These are phyloP conservation scores for Pseudochromis fuscus DNA, from an alignment of 2,797 vertebrate genomes.

Conservation along the genomic window DNA sequence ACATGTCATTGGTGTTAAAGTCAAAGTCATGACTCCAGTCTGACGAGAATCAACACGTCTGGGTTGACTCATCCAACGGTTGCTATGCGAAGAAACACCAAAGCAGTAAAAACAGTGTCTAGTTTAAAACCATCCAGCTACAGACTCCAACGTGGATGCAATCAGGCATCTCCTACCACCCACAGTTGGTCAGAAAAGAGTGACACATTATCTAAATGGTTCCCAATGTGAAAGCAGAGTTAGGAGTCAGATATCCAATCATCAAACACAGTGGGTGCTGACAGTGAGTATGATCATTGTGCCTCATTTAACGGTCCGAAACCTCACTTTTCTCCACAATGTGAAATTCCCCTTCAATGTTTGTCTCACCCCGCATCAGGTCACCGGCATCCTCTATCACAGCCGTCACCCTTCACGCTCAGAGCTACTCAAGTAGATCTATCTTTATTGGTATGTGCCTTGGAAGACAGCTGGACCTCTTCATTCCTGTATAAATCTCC, in stretches of 20 bases:
- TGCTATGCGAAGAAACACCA: neutral
- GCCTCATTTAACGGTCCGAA: slow-evolving; percentile 19
- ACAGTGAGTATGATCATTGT: neutral
- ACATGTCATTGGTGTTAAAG: neutral
- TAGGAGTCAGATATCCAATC: slow-evolving; percentile 16
- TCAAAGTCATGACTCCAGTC: neutral
- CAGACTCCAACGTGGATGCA: slow-evolving; percentile 17
- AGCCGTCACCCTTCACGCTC: slow-evolving; percentile 44
- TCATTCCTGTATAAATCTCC: slow-evolving; percentile 82
- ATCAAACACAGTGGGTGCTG: slow-evolving; percentile 26
- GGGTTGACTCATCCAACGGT: neutral
- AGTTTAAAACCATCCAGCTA: neutral
- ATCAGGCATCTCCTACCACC: slow-evolving; percentile 19
- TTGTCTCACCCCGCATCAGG: slow-evolving; percentile 19
- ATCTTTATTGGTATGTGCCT: slow-evolving; percentile 66
- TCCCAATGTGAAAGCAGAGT: slow-evolving; percentile 36
- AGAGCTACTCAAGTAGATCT: slow-evolving; percentile 50
- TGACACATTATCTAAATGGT: slow-evolving; percentile 35
- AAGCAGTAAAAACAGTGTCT: neutral
- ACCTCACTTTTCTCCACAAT: slow-evolving; percentile 5
- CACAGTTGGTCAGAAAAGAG: slow-evolving; percentile 16
- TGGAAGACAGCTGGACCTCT: slow-evolving; percentile 68
- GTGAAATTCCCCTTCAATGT: slow-evolving; percentile 12
- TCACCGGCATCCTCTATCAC: slow-evolving; percentile 23
- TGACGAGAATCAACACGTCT: neutral